These are phyloP conservation scores for Acanthosepion pharaonis DNA, from an alignment of 2,888 invertebrate genomes.

Conservation along the genomic window DNA sequence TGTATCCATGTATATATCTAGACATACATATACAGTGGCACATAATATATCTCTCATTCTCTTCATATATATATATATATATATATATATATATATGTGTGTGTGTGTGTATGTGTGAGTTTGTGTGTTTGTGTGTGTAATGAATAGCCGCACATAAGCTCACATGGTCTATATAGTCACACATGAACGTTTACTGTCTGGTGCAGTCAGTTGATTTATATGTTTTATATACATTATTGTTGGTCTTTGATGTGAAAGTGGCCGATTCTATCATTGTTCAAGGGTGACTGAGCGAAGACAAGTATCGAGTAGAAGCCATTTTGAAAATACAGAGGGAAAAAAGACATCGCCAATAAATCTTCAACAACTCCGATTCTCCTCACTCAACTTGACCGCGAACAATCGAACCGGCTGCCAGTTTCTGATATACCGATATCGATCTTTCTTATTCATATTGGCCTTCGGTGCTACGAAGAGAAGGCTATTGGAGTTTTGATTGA, in stretches of 20 bases:
- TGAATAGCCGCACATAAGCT: neutral
- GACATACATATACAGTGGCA: neutral
- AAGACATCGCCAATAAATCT: conserved; percentile 33
- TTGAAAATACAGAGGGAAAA: conserved; percentile 33
- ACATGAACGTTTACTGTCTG: conserved; percentile 2
- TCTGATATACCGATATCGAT: conserved; percentile 33
- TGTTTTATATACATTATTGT: conserved; percentile 23
- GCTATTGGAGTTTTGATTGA: conserved; percentile 33
- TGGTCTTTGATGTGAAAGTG: conserved; percentile 33
- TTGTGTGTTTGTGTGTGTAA: neutral
- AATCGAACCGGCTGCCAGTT: conserved; percentile 33
- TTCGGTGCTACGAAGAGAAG: conserved; percentile 18
- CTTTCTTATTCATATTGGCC: conserved; percentile 14
- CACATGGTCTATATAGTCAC: too few species aligned
- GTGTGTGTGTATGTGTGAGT: too few species aligned
- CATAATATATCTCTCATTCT: neutral
- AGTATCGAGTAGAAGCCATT: conserved; percentile 33
- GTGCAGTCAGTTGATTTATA: conserved; percentile 33
- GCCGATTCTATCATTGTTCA: conserved; percentile 33
- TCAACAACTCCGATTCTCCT: conserved; percentile 33
- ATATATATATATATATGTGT: too few species aligned
- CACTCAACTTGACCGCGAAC: conserved; percentile 33
- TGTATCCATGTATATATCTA: neutral
- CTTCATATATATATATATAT: too few species aligned
- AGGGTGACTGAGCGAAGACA: conserved; percentile 33